These are phyloP conservation scores for Nyctibius bracteatus DNA, from an alignment of 2,113 vertebrate species.

Conservation along the genomic window DNA sequence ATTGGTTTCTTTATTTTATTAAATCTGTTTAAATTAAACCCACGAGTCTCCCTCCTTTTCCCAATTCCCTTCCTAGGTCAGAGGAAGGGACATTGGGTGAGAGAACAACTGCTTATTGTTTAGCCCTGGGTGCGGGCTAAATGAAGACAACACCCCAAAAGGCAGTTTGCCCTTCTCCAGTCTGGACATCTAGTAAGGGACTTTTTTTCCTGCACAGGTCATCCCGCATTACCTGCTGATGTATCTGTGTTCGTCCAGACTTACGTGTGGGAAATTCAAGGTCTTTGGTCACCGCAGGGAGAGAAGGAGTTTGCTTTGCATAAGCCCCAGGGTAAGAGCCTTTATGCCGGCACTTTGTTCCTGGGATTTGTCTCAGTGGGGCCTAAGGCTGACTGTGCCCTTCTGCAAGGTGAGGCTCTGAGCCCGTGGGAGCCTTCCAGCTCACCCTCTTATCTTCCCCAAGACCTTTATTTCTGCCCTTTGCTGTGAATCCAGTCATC, in stretches of 20 bases:
- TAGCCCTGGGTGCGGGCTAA: too few species aligned
- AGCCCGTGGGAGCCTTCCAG: not conserved
- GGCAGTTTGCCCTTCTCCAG: not conserved
- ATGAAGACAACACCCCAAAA: not conserved
- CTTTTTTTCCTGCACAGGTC: not conserved
- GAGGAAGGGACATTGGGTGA: too few species aligned
- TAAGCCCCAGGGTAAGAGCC: conserved; percentile 6
- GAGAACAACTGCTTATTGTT: too few species aligned
- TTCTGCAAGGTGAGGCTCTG: not conserved
- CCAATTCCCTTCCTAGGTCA: too few species aligned
- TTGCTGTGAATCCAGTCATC: not conserved
- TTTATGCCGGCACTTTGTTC: not conserved
- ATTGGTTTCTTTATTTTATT: too few species aligned
- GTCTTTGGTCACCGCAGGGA: not conserved
- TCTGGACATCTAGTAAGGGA: not conserved
- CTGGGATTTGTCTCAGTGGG: not conserved
- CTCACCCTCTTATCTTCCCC: not conserved
- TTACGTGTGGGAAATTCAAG: not conserved
- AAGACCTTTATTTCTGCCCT: not conserved
- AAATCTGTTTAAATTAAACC: too few species aligned
- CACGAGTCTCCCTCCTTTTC: too few species aligned
- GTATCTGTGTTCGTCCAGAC: not conserved
- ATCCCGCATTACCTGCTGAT: not conserved
- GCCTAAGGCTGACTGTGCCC: not conserved
- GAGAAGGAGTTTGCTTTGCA: not conserved